Percentiles rank a stretch among this genome's conserved stretches.
Evolutionary conservation across 2,888 invertebrate genomes (phyloP).

Genomic region (Lasiommata megera): DNA sequence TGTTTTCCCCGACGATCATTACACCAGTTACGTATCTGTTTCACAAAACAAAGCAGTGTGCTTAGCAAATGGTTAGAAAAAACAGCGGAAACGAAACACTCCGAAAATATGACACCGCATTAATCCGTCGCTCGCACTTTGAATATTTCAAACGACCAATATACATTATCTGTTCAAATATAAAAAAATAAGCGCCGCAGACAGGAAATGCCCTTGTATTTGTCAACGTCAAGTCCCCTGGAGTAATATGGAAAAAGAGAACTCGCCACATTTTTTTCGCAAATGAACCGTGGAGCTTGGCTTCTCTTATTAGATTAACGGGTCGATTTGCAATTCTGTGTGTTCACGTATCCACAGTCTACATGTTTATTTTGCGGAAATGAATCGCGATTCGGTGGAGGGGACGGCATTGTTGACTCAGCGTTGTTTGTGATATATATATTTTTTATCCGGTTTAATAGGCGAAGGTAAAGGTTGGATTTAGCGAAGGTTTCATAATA

Average conservation of each 20-base stretch:
- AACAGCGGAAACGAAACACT: slow-evolving; percentile 13
- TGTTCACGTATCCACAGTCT: slow-evolving; percentile 57
- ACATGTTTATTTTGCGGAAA: slow-evolving; percentile 80
- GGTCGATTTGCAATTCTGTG: slow-evolving; percentile 80
- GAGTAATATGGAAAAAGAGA: slow-evolving; percentile 55
- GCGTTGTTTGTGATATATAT: slow-evolving; percentile 31
- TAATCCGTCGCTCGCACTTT: slow-evolving; percentile 25
- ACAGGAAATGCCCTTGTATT: slow-evolving; percentile 76
- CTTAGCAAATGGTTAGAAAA: not conserved
- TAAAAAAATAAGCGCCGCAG: slow-evolving; percentile 58
- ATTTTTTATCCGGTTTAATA: not conserved
- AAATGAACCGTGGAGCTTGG: slow-evolving; percentile 75
- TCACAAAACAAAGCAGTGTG: not conserved
- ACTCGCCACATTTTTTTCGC: slow-evolving; percentile 71
- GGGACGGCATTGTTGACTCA: slow-evolving; percentile 69
- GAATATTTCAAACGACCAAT: slow-evolving; percentile 55
- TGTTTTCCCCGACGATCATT: no score
- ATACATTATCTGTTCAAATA: slow-evolving; percentile 72
- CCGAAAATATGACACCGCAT: slow-evolving; percentile 18
- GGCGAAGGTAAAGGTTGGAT: not conserved
- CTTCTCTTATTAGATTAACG: slow-evolving; percentile 79
- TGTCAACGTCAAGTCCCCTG: slow-evolving; percentile 74
- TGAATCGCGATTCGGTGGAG: slow-evolving; percentile 69
- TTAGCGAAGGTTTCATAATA: not conserved
- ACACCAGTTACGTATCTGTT: not conserved